A percentile compares a stretch with the other conserved stretches of the same genome.
Evolutionary conservation across 2,888 invertebrate species (phyloP).

Genomic region (Drosophila acutilabella): DNA sequence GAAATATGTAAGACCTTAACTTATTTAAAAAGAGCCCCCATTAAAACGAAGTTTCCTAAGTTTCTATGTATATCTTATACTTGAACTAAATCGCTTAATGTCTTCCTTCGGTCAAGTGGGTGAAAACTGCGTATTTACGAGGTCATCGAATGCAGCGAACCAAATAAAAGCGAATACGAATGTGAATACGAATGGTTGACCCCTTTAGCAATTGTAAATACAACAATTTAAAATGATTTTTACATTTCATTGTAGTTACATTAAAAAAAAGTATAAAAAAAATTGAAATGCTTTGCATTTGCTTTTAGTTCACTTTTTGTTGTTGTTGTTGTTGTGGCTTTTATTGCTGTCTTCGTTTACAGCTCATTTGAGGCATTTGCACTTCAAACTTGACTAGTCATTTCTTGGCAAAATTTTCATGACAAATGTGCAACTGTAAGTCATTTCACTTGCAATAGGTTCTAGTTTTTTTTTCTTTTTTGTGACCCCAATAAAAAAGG

Average conservation of each 20-base stretch:
- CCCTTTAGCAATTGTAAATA: slow-evolving; percentile 43
- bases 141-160: slow-evolving; percentile 34
- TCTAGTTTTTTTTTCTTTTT: neutral
- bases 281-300: slow-evolving; percentile 46
- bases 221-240: slow-evolving; percentile 58
- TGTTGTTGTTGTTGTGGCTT: slow-evolving; percentile 1
- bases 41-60: neutral
- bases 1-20: no score
- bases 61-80: slow-evolving; percentile 4
- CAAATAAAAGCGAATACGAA: slow-evolving; percentile 11
- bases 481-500: neutral
- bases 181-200: slow-evolving; percentile 21
- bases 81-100: slow-evolving; percentile 16
- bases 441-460: neutral
- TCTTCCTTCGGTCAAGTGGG: neutral
- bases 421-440: neutral
- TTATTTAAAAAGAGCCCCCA: no score
- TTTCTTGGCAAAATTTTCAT: slow-evolving; percentile 4
- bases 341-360: slow-evolving; percentile 43
- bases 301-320: slow-evolving; percentile 9
- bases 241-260: slow-evolving; percentile 61
- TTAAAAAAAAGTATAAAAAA: slow-evolving; percentile 33
- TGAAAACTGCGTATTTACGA: slow-evolving; percentile 8
- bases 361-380: slow-evolving; percentile 61
- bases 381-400: slow-evolving; percentile 25